A percentile compares a stretch with the other conserved stretches of the same genome.
These are phyloP conservation scores for Gobio gobio DNA, from an alignment of 2,113 vertebrate genomes.

Conservation along the genomic window DNA sequence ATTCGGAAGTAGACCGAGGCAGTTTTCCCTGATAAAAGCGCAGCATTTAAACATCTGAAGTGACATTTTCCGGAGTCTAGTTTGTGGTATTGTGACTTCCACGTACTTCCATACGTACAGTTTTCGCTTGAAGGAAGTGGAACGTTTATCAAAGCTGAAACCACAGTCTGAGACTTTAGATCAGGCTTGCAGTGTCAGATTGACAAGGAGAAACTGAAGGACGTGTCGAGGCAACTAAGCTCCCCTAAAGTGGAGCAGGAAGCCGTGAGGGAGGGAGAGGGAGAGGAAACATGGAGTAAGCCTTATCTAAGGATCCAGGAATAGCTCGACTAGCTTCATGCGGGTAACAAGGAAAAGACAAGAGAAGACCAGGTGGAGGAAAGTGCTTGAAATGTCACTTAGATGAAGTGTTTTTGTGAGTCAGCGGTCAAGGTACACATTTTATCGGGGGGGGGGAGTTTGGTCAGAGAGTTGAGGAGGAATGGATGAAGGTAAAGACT, in stretches of 20 bases:
- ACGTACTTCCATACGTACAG: background rate
- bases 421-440: background rate
- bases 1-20: background rate
- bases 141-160: background rate
- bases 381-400: background rate
- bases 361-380: background rate
- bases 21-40: background rate
- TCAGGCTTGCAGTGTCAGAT: constrained; percentile 19
- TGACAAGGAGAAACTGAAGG: constrained; percentile 9
- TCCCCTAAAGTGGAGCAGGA: constrained; percentile 36
- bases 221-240: constrained; percentile 36
- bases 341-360: background rate
- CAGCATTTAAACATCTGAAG: background rate
- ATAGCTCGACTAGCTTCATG: constrained; percentile 53
- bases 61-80: background rate
- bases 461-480: constrained; percentile 18
- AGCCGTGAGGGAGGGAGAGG: constrained; percentile 24
- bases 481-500: constrained; percentile 20
- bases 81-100: background rate
- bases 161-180: background rate
- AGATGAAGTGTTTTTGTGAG: background rate
- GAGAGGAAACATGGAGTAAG: constrained; percentile 24
- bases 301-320: constrained; percentile 56
- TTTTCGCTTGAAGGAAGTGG: background rate
- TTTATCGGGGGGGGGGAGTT: background rate